Percentiles rank a stretch among this genome's conserved stretches.
Evolutionary conservation across 2,888 invertebrate genomes (phyloP).

Genomic region (Patella depressa): DNA sequence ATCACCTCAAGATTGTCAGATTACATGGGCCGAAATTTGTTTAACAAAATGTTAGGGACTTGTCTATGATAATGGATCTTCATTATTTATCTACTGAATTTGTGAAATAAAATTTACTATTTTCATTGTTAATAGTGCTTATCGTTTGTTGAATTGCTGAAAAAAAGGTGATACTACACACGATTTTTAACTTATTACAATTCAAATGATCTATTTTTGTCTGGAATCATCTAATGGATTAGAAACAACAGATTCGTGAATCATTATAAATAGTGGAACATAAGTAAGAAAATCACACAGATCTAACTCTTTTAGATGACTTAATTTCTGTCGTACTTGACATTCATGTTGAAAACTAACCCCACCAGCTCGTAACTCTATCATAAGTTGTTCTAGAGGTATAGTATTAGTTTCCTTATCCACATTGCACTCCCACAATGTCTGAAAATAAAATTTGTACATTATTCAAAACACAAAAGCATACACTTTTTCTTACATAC

Average conservation of each 20-base stretch:
- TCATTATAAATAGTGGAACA: slow-evolving; percentile 69
- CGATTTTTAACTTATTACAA: too few species aligned
- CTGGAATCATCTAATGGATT: slow-evolving; percentile 64
- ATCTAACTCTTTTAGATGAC: slow-evolving; percentile 58
- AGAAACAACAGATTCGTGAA: slow-evolving; percentile 64
- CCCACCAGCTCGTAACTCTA: slow-evolving; percentile 68
- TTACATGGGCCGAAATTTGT: too few species aligned
- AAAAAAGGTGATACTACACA: too few species aligned
- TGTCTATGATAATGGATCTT: too few species aligned
- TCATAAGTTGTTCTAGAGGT: slow-evolving; percentile 62
- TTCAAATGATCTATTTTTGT: slow-evolving; percentile 40
- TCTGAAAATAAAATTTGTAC: slow-evolving; percentile 46
- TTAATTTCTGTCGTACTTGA: slow-evolving; percentile 62
- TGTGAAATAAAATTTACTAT: too few species aligned
- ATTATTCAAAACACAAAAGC: background rate
- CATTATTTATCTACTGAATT: too few species aligned
- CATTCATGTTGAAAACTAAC: slow-evolving; percentile 61
- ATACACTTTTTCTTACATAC: background rate
- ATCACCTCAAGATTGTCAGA: too few species aligned
- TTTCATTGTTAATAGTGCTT: too few species aligned
- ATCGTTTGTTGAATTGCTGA: too few species aligned
- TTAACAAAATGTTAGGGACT: too few species aligned
- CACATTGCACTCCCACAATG: slow-evolving; percentile 68
- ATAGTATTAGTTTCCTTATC: slow-evolving; percentile 64
- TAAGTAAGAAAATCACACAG: slow-evolving; percentile 69